Base-by-base conservation (phyloP, 2,113 vertebrate genomes). In the Toxostoma redivivum region DNA sequence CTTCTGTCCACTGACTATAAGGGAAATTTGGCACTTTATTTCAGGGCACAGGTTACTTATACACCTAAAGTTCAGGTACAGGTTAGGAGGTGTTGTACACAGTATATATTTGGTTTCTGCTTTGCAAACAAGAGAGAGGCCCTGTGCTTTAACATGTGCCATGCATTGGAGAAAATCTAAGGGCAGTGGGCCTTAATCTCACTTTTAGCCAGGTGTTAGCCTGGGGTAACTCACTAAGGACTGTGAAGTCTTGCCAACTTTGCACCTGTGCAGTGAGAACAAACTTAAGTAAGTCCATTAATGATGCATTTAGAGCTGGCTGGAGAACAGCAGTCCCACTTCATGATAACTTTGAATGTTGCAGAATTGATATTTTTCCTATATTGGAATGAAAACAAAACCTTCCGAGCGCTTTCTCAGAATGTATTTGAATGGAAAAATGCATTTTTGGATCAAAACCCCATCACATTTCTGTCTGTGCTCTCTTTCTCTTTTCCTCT, bases 191-290 rank as follows among this genome's bases (percentile, higher is more conserved):
- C 60, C 67, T 83, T 96, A 93, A 90, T 92, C 87, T 96, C 51
- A 11, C 88, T 92, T 94, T 94, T 47, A 95, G 42, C 87, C 95
- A 94, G 93, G 88, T 96, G 95, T 88, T 96, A 96, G 95, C 94
- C 95, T 94, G 87, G 44, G 93, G 93, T 95, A 96, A 88, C 62
- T 93, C 3, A 5, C 67, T 97, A 95, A 96, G 56, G 64, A 70
- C 54, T 67, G 67, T 83, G 79, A 74, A 96, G 38, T 40, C 62
- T 66, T 92, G 95, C 95, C 96, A 97, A 70, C 14, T 89, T 94
- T 91, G 79, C 94, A 96, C 93, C 89, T 97, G 94, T 92, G 87
- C 78, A 91, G 58, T 6, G 10, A 94, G 91, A 97, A 95, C 91
- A 97, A 95, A 95, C 50, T 51, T 30, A 51, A 76, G 87, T 78